phyloP scores from a whole-genome alignment of 2,113 vertebrate genomes.

The Entelurus aequoreus region DNA sequence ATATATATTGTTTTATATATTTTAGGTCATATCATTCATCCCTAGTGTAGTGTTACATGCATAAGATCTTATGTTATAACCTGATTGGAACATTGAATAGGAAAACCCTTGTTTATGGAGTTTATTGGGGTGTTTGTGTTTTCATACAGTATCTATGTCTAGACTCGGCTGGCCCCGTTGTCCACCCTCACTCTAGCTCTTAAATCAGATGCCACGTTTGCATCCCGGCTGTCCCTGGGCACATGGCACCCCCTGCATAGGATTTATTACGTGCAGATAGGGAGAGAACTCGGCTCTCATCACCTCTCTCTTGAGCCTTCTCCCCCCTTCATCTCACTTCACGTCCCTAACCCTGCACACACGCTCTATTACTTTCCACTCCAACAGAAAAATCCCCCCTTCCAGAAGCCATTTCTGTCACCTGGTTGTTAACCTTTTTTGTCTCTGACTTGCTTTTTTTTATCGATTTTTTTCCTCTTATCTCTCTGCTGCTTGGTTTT shows the following conservation, averaged over 20 bases:
- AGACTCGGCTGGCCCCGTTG: conserved; percentile 40
- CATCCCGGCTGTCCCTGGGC: conserved; percentile 48
- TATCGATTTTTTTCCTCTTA: conserved; percentile 5
- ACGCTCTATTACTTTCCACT: conserved; percentile 13
- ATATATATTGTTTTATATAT: no score
- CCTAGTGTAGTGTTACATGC: no score
- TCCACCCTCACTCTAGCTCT: conserved; percentile 48
- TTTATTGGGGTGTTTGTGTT: conserved; percentile 1
- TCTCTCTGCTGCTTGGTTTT: conserved; percentile 10
- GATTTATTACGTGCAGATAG: conserved; percentile 50
- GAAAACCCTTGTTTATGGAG: background rate
- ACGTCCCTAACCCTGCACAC: conserved; percentile 16
- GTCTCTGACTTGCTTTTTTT: conserved; percentile 5
- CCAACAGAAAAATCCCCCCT: conserved; percentile 21
- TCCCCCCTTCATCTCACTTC: conserved; percentile 38
- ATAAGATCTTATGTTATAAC: background rate
- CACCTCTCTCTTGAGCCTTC: conserved; percentile 35
- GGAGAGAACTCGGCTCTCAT: conserved; percentile 37
- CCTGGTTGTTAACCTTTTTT: conserved; percentile 9
- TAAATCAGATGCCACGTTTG: conserved; percentile 57
- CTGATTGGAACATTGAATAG: background rate
- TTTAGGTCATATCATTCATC: no score
- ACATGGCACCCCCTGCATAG: conserved; percentile 40
- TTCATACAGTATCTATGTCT: conserved; percentile 19
- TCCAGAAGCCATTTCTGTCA: background rate